Conservation (phyloP, 2,113 vertebrate species). For the Petroica traversi region DNA sequence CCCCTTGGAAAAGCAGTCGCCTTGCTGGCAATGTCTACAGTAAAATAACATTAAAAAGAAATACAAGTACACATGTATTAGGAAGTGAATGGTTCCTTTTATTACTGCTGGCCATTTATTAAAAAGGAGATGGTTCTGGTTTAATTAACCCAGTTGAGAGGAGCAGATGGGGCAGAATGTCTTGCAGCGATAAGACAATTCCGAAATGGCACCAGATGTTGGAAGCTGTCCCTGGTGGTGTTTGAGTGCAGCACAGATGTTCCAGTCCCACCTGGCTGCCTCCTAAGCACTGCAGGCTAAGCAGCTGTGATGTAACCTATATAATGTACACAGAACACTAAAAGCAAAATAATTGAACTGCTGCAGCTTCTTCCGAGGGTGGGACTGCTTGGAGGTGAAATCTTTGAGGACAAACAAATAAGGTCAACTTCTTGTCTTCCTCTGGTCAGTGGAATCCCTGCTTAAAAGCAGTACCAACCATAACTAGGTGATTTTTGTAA, state of each 20-base stretch:
- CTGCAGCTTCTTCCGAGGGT: slow-evolving; percentile 59
- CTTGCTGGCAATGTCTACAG: slow-evolving; percentile 50
- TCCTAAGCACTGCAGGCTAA: slow-evolving; percentile 80
- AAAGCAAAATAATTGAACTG: slow-evolving; percentile 75
- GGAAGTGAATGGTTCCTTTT: slow-evolving; percentile 74
- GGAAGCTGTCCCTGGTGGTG: slow-evolving; percentile 86
- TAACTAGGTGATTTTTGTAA: background rate
- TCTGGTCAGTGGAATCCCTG: background rate
- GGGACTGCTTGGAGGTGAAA: slow-evolving; percentile 70
- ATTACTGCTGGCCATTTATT: slow-evolving; percentile 79
- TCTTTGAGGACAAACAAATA: slow-evolving; percentile 72
- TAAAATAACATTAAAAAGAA: slow-evolving; percentile 72
- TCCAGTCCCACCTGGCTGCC: slow-evolving; percentile 83
- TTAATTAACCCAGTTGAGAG: slow-evolving; percentile 88
- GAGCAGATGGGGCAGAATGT: slow-evolving; percentile 89
- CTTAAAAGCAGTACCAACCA: background rate
- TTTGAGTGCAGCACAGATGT: slow-evolving; percentile 92
- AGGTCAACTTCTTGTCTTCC: slow-evolving; percentile 28
- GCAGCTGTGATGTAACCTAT: slow-evolving; percentile 82
- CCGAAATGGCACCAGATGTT: slow-evolving; percentile 85
- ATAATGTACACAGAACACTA: slow-evolving; percentile 74
- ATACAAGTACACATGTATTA: slow-evolving; percentile 64
- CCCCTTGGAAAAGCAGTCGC: slow-evolving; percentile 10
- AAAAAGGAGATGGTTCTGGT: slow-evolving; percentile 75
- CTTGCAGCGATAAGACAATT: slow-evolving; percentile 82